Evolutionary conservation across 2,113 vertebrate species (phyloP).

Genomic region (Alethe castanea): DNA sequence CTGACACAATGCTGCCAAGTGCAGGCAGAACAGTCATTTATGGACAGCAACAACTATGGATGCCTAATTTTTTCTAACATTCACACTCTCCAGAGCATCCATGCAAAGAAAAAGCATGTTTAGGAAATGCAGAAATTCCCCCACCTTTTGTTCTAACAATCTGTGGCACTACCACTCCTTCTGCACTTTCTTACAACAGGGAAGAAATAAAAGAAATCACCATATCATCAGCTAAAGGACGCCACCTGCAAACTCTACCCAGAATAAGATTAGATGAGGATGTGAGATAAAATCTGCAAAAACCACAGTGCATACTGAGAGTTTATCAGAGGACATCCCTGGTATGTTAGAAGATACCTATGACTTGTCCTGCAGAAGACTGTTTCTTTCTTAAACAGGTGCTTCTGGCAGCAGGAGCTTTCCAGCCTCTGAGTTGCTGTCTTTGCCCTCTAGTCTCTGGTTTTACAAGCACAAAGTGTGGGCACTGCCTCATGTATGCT

Average conservation of each 20-base stretch:
- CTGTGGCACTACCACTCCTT: background rate
- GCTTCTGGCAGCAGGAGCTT: background rate
- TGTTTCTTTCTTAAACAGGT: background rate
- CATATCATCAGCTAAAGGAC: background rate
- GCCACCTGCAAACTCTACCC: background rate
- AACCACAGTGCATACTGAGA: fast-evolving
- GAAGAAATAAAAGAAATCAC: background rate
- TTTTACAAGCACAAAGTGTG: fast-evolving
- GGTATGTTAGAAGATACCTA: background rate
- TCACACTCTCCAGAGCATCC: background rate
- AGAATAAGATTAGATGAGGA: background rate
- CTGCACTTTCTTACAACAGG: background rate
- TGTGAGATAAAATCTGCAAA: background rate
- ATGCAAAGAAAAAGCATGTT: background rate
- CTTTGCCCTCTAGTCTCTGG: background rate
- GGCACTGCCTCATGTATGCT: fast-evolving
- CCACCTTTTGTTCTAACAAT: background rate
- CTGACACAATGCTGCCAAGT: background rate
- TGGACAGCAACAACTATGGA: background rate
- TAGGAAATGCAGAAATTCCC: background rate
- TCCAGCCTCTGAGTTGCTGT: background rate
- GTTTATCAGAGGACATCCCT: background rate
- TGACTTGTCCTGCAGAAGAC: background rate
- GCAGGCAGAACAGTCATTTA: background rate
- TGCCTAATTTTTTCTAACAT: background rate